Base-by-base conservation (phyloP, 2,113 vertebrate genomes). In the Leptobrachium leishanense region DNA sequence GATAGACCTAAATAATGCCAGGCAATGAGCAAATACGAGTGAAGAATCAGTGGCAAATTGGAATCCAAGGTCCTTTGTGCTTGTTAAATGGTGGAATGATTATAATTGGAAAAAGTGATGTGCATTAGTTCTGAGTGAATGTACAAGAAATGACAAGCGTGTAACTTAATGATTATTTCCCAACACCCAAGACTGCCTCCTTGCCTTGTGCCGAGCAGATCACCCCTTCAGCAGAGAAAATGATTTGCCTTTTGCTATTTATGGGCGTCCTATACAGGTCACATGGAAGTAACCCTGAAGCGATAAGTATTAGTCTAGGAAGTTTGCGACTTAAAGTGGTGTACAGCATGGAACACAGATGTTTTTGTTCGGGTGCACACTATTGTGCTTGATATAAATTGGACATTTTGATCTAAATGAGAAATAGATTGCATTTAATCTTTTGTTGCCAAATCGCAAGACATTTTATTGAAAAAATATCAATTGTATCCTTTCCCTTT, bases 91-190 rank as follows among this genome's bases (percentile, higher is more conserved):
- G 91, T 92, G 91, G 92, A 94, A 93, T 92, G 91, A 92, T 93
- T 93, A 91, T 92, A 94, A 94, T 92, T 92, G 90, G 90, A 92
- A 93, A 92, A 93, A 93, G 92, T 92, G 92, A 93, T 92, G 92
- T 91, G 91, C 93, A 92, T 94, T 94, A 93, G 92, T 93, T 93
- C 92, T 92, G 92, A 94, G 92, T 93, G 91, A 94, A 91, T 92
- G 92, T 93, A 91, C 91, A 92, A 92, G 92, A 94, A 94, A 94
- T 93, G 92, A 94, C 91, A 93, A 93, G 89, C 90, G 86, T 94
- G 90, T 90, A 93, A 93, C 90, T 93, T 93, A 92, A 93, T 92
- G 91, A 92, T 91, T 93, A 88, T 90, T 92, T 90, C 88, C 88
- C 89, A 90, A 90, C 90, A 88, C 84, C 87, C 85, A 80, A 82